A percentile compares a stretch with the other conserved stretches of the same genome.
phyloP scores from a whole-genome alignment of 2,797 vertebrate genomes.

The Urosaurus nigricauda region DNA sequence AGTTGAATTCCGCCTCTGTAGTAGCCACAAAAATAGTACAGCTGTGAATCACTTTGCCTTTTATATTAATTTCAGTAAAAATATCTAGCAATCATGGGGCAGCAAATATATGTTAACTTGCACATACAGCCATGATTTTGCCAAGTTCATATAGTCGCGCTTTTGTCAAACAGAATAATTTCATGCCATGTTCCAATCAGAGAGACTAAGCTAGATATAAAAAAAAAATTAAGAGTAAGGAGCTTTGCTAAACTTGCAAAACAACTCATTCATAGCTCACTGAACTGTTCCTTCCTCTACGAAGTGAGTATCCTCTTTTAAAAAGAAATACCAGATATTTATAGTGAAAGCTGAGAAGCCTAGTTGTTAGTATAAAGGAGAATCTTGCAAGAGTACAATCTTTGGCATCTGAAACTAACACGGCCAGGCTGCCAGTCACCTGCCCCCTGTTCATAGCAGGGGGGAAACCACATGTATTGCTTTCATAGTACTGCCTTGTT shows the following conservation, averaged over 20 bases:
- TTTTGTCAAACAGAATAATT: not conserved
- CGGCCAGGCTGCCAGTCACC: not conserved
- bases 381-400: slow-evolving; percentile 17
- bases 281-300: slow-evolving; percentile 9
- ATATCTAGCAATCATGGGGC: no score
- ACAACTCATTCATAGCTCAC: not conserved
- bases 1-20: no score
- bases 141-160: not conserved
- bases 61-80: no score
- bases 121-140: not conserved
- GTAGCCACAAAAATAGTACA: no score
- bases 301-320: slow-evolving; percentile 15
- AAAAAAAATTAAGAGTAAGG: not conserved
- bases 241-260: not conserved
- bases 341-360: slow-evolving; percentile 21
- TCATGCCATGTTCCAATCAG: not conserved
- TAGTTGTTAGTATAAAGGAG: slow-evolving; percentile 11
- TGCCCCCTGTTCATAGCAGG: not conserved
- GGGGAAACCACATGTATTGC: not conserved
- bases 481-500: not conserved
- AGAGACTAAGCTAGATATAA: not conserved
- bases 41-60: no score
- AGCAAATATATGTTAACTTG: no score
- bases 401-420: slow-evolving; percentile 12
- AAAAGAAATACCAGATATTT: slow-evolving; percentile 13